Evolutionary conservation across 2,888 invertebrate genomes (phyloP), one percentile per base, ranked within the genome.

Genomic region (Rotaria sp.): DNA sequence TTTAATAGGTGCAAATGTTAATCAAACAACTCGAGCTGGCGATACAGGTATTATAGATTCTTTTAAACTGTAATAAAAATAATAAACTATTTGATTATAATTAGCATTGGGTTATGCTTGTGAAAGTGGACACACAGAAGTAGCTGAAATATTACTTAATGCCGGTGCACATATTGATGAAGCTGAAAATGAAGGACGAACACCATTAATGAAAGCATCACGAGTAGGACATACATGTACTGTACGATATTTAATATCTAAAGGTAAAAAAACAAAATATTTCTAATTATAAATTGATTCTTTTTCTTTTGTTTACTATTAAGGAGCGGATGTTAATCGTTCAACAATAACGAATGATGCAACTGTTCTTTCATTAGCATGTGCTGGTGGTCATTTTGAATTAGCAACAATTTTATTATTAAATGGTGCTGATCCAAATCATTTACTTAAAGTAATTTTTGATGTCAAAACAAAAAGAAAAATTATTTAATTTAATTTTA

Each of bases 271-370:
- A 21, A 10, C 0, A n/a, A 10, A 1, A n/a, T 59, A 2, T 59
- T 13, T n/a, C n/a, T 59, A n/a, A 67, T n/a, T n/a, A 55, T 50
- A 10, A 50, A 50, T 15, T 15, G 48, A 15, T 50, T 15, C 1
- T 50, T 52, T 8, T 24, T 52, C 3, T 1, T 30, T 35, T 67
- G 1, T 30, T 18, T 18, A 13, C 35, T 67, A 30, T 18, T 18
- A 13, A 67, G 67, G 67, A 38, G 80, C 84, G 24, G 87, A 87
- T 91, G 95, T 99, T 88, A 97, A 99, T 92, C 96, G 96, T 15
- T 96, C 96, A 92, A 99, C 97, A 0, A 98, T 99, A 92, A 96
- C 96, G 89, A 98, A 98, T 93, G 96, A 97, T 92, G 98, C 99
- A 92, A 99, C 99, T 11, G 97, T 98, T 86, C 93, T 99, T 87